These are phyloP conservation scores for Carassius carassius DNA, from an alignment of 2,113 vertebrate genomes.

Conservation along the genomic window DNA sequence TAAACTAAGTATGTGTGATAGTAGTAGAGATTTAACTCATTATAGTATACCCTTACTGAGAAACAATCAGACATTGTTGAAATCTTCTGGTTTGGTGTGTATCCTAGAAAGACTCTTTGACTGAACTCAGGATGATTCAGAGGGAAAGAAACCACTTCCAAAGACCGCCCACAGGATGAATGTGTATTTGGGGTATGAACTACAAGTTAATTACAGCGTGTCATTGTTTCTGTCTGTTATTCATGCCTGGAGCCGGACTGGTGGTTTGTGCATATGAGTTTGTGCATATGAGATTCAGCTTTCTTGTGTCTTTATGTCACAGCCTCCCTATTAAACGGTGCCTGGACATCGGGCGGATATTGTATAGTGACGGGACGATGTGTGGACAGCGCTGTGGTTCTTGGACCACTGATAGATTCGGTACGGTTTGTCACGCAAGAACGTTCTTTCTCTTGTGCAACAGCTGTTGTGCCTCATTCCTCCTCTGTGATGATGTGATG, in stretches of 20 bases:
- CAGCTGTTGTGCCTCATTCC: neutral
- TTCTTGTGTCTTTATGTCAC: neutral
- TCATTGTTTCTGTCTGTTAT: neutral
- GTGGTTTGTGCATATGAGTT: conserved; percentile 15
- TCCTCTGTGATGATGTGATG: neutral
- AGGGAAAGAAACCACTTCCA: conserved; percentile 74
- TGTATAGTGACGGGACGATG: conserved; percentile 83
- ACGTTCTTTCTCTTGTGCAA: neutral
- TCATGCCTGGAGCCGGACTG: neutral
- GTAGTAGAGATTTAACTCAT: neutral
- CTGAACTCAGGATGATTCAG: conserved; percentile 69
- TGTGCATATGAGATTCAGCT: conserved; percentile 3
- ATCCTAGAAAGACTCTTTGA: conserved; percentile 74
- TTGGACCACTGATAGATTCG: conserved; percentile 85
- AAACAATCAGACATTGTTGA: neutral
- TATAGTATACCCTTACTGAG: neutral
- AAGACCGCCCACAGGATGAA: conserved; percentile 83
- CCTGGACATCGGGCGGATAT: conserved; percentile 83
- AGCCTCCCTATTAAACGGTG: conserved; percentile 82
- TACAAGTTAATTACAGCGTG: neutral
- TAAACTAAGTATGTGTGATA: neutral
- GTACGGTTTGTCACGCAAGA: conserved; percentile 63
- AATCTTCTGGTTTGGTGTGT: conserved; percentile 13
- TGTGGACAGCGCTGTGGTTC: conserved; percentile 83
- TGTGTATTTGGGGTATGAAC: conserved; percentile 80